These are phyloP conservation scores for Heterodera filipjevi DNA, from an alignment of 2,888 invertebrate genomes.

Conservation along the genomic window DNA sequence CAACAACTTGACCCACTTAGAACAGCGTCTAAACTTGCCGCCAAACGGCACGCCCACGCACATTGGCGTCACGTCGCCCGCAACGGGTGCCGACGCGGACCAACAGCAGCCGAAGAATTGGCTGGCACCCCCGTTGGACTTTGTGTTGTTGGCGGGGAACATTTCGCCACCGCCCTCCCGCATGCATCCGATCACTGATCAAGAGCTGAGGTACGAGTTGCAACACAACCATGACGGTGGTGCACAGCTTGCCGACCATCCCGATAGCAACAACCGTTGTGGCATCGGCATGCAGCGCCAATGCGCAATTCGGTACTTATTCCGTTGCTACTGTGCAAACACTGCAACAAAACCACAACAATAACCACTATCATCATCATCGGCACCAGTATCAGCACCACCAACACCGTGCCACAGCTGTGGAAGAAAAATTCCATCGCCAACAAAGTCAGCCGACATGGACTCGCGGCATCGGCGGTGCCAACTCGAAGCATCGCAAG, in stretches of 20 bases:
- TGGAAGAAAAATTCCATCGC: not conserved
- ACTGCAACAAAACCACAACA: not conserved
- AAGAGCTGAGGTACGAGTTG: conserved; percentile 15
- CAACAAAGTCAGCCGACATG: conserved; percentile 27
- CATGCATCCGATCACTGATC: conserved; percentile 23
- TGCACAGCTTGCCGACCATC: not conserved
- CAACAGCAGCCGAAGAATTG: conserved; percentile 11
- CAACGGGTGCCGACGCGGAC: not conserved
- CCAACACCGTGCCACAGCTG: not conserved
- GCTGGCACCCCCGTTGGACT: conserved; percentile 20
- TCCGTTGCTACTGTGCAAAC: not conserved
- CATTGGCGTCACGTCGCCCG: not conserved
- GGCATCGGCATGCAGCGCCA: not conserved
- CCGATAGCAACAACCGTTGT: not conserved
- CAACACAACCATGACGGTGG: not conserved
- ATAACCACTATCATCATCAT: not conserved
- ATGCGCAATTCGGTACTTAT: not conserved
- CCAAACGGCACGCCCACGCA: conserved; percentile 1
- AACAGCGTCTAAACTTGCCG: not conserved
- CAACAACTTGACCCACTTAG: not conserved
- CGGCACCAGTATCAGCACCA: conserved; percentile 5
- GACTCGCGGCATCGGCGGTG: conserved; percentile 10
- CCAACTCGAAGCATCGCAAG: conserved; percentile 26
- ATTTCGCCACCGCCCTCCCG: conserved; percentile 21
- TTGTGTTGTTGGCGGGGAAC: conserved; percentile 15